Evolutionary conservation across 2,113 vertebrate genomes (phyloP).

Genomic region (Cryptomyrus ogoouensis): DNA sequence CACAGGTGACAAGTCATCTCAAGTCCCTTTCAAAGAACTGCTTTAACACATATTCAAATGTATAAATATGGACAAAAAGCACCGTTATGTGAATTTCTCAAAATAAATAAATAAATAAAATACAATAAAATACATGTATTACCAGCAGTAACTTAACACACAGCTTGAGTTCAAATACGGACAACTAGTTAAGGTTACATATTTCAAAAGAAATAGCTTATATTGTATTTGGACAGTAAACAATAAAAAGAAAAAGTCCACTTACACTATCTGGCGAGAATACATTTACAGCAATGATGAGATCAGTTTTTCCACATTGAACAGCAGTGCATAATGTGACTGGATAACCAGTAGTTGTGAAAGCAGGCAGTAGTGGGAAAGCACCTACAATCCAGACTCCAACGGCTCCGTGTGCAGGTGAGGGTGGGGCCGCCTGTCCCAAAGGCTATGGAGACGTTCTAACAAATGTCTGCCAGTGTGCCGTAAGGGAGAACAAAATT

Average conservation of each 20-base stretch:
- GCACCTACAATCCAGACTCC: background rate
- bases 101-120: background rate
- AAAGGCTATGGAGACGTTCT: background rate
- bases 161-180: background rate
- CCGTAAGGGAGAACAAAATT: background rate
- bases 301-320: constrained; percentile 1
- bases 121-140: background rate
- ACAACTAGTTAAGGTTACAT: background rate
- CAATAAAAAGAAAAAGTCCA: background rate
- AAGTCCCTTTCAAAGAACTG: background rate
- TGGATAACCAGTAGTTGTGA: background rate
- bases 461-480: background rate
- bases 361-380: constrained; percentile 2
- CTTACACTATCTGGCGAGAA: constrained; percentile 6
- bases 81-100: background rate
- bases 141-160: background rate
- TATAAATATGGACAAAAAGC: background rate
- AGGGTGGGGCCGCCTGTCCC: background rate
- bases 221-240: background rate
- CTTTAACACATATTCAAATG: background rate
- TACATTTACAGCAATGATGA: background rate
- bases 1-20: background rate
- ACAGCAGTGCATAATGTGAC: background rate
- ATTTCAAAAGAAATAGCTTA: background rate
- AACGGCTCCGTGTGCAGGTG: background rate